Evolutionary conservation across 2,113 vertebrate genomes (phyloP).

Genomic region (Vulpes vulpes): DNA sequence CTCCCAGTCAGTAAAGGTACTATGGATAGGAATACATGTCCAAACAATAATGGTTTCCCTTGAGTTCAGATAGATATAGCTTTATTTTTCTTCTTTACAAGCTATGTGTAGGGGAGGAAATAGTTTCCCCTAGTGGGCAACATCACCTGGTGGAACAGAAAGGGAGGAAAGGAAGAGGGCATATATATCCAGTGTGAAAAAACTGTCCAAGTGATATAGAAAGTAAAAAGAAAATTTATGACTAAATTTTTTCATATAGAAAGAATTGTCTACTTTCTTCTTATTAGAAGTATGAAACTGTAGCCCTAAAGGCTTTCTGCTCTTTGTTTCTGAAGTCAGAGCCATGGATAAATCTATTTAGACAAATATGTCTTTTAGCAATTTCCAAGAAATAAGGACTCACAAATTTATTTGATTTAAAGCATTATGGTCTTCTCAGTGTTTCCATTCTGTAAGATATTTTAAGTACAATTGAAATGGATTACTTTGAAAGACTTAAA

Average conservation of each 20-base stretch:
- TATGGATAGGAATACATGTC: conserved; percentile 26
- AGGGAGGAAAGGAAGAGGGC: neutral
- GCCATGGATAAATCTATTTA: neutral
- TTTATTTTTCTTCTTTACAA: conserved; percentile 35
- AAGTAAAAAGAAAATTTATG: neutral
- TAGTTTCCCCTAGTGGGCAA: neutral
- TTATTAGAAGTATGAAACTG: neutral
- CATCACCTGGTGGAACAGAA: neutral
- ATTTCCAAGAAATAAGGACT: neutral
- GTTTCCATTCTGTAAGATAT: conserved; percentile 5
- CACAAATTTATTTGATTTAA: conserved; percentile 39
- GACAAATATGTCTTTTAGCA: neutral
- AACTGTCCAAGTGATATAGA: conserved; percentile 19
- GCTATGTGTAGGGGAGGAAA: neutral
- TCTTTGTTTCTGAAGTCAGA: conserved; percentile 52
- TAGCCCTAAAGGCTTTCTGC: neutral
- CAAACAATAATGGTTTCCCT: conserved; percentile 32
- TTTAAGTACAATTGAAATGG: conserved; percentile 28
- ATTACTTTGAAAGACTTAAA: conserved; percentile 42
- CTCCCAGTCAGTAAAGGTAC: neutral
- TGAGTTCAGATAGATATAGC: neutral
- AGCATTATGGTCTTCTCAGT: neutral
- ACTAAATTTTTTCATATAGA: neutral
- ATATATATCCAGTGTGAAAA: neutral
- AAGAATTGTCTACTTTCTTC: neutral